Percentiles rank a stretch among this genome's conserved stretches.
phyloP scores from a whole-genome alignment of 2,113 vertebrate species.

The Ptyas mucosa region DNA sequence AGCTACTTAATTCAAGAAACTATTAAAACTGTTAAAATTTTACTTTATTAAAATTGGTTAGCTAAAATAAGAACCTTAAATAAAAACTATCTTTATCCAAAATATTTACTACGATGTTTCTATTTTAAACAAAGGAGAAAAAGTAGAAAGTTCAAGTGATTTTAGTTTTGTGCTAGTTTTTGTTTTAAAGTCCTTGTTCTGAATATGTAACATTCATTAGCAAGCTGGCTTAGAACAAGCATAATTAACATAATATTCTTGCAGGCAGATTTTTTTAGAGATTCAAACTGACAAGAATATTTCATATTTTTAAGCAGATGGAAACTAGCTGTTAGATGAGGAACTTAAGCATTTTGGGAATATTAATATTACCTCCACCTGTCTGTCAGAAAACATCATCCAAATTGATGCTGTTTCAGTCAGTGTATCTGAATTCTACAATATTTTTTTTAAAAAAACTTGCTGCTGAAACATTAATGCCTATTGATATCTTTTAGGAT shows the following conservation, averaged over 20 bases:
- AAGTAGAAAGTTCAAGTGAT: neutral
- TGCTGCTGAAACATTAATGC: neutral
- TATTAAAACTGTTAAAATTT: constrained; percentile 9
- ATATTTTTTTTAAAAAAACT: neutral
- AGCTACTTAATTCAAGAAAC: constrained; percentile 6
- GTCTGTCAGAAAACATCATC: neutral
- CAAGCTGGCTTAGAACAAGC: constrained; percentile 27
- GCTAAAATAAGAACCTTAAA: constrained; percentile 3
- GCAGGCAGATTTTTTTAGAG: constrained; percentile 22
- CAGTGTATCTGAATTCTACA: neutral
- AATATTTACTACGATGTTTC: neutral
- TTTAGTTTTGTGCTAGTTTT: neutral
- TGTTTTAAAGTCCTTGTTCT: neutral
- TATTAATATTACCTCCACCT: constrained; percentile 19
- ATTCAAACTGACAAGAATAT: constrained; percentile 3
- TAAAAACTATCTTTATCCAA: neutral
- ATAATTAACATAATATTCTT: constrained; percentile 52
- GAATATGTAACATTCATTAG: neutral
- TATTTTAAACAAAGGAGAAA: neutral
- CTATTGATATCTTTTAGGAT: neutral
- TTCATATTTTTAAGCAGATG: constrained; percentile 40
- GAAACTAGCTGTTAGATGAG: constrained; percentile 25
- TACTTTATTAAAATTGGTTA: constrained; percentile 46
- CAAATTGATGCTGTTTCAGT: neutral
- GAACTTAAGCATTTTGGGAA: constrained; percentile 23